Conservation (phyloP, 2,797 vertebrate species). For the Pipistrellus pipistrellus region DNA sequence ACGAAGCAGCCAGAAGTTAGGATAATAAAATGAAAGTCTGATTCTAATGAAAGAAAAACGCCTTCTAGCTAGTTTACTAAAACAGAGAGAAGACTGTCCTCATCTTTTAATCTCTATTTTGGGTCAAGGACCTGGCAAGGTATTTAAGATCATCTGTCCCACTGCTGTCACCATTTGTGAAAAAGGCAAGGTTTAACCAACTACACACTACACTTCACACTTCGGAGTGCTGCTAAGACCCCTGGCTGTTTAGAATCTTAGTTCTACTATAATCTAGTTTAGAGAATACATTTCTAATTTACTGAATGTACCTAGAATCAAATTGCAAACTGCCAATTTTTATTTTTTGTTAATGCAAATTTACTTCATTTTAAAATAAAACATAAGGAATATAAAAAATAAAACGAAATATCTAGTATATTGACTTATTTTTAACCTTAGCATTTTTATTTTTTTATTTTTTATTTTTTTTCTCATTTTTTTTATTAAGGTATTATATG, state of each 20-base stretch:
- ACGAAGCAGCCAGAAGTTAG: neutral
- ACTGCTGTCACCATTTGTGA: neutral
- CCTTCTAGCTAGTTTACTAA: neutral
- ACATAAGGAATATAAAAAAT: conserved; percentile 11
- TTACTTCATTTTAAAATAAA: conserved; percentile 44
- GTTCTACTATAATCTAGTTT: conserved; percentile 5
- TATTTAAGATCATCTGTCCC: neutral
- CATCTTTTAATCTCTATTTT: conserved; percentile 16
- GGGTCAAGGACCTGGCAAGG: neutral
- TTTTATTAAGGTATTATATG: too few relatives aligned
- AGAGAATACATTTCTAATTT: conserved; percentile 24
- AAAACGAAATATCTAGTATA: neutral
- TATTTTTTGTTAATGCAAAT: conserved; percentile 24
- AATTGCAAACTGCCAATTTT: conserved; percentile 15
- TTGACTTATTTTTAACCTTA: too few relatives aligned
- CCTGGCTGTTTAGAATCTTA: neutral
- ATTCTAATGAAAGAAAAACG: conserved; percentile 32
- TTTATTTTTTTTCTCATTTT: too few relatives aligned
- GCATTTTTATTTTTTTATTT: too few relatives aligned
- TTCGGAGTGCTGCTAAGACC: neutral
- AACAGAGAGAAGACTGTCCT: neutral
- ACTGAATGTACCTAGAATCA: conserved; percentile 3
- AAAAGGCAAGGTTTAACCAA: neutral
- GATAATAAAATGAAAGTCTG: neutral
- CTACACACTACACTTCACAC: neutral